phyloP scores from a whole-genome alignment of 2,797 vertebrate species.

The Vultur gryphus region DNA sequence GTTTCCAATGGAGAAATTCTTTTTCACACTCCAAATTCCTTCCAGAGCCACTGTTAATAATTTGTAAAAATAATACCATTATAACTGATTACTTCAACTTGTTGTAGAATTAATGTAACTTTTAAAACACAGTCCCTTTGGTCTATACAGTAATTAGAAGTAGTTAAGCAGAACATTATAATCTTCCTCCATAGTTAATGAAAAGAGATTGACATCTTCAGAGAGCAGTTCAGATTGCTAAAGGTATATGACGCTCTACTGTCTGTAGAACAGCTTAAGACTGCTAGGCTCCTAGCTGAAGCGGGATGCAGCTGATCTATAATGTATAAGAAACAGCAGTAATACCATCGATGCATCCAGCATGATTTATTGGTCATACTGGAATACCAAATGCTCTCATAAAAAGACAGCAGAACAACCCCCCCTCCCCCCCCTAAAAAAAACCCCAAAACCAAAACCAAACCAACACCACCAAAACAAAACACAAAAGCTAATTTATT shows the following conservation, averaged over 20 bases:
- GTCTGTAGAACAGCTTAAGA: not conserved
- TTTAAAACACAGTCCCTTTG: not conserved
- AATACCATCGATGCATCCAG: not conserved
- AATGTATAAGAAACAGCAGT: not conserved
- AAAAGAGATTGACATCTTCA: not conserved
- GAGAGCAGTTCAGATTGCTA: not conserved
- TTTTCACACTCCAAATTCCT: slow-evolving; percentile 69
- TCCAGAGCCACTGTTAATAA: slow-evolving; percentile 71
- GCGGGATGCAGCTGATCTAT: not conserved
- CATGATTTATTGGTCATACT: not conserved
- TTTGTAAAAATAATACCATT: slow-evolving; percentile 33
- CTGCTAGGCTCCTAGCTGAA: not conserved
- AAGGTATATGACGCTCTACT: not conserved
- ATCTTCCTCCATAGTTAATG: not conserved
- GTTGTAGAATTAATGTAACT: not conserved
- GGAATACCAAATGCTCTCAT: not conserved
- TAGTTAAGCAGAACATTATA: not conserved
- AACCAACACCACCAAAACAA: not conserved
- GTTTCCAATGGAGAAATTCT: slow-evolving; percentile 54
- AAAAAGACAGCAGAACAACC: not conserved
- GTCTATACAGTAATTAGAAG: not conserved
- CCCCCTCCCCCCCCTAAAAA: fast-evolving
- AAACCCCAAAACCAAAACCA: not conserved
- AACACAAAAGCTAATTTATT: not conserved
- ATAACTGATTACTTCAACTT: not conserved